Base-by-base conservation (phyloP, 2,888 invertebrate species). In the Lysandra coridon region DNA sequence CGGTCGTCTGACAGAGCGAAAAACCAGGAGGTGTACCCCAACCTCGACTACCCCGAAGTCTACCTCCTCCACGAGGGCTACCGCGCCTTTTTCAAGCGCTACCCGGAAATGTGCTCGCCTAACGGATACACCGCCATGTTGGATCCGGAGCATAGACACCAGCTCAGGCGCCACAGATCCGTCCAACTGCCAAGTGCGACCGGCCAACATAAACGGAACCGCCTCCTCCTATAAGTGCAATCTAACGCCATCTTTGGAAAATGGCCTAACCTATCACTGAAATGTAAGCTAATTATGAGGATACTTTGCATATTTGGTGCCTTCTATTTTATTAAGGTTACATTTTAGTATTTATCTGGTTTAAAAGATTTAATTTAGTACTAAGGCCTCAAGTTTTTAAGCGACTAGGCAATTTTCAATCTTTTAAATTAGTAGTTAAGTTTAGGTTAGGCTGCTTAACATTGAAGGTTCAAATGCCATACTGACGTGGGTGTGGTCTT, bases 11-110 rank as follows among this genome's bases (percentile, higher is more conserved):
- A 99, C 91, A 96, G 99, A 0, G 96, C 96, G 23, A 92, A 95
- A 73, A 98, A 99, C 91, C 96, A 96, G 81, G 96, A 97, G 79
- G 95, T 95, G 81, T 99, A 99, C 91, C 99, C 99, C 0, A 93
- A 96, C 0, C 95, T 99, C 0, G 95, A 97, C 87, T 98, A 98
- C 94, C 99, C 99, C 0, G 99, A 99, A 90, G 94, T 99, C 2
- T 99, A 99, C 91, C 94, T 99, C 1, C 95, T 99, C 40, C 97
- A 98, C 86, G 98, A 98, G 12, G 94, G 94, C 0, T 94, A 94
- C 86, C 82, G 89, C 1, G 85, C 89, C 53, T 99, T 99, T 94
- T 98, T 95, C 89, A 95, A 96, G 83, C 91, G 95, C 0, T 96
- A 96, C 86, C 92, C 96, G 40, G 93, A 95, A 0, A 92, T 97